Percentiles rank a stretch among this genome's conserved stretches.
Conservation (phyloP, 2,113 vertebrate species). For the Notothenia rossii region DNA sequence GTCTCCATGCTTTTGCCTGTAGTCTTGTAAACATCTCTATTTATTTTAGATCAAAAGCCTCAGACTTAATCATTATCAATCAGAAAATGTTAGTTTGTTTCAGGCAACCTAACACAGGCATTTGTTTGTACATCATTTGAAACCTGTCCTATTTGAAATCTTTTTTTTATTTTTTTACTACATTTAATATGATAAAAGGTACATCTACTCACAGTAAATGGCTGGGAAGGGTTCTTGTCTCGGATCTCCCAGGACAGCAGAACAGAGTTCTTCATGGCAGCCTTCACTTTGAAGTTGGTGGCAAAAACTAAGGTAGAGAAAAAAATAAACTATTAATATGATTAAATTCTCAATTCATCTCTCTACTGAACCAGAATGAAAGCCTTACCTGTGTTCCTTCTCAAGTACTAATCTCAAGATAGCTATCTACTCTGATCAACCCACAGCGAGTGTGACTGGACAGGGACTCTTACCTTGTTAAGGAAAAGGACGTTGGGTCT, state of each 20-base stretch:
- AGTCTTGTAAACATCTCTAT: background rate
- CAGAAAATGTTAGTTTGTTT: background rate
- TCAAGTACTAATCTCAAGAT: constrained; percentile 50
- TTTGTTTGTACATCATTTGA: background rate
- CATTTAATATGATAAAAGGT: background rate
- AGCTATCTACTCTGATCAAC: constrained; percentile 56
- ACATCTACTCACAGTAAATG: constrained; percentile 91
- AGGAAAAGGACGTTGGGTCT: constrained; percentile 68
- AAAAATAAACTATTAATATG: constrained; percentile 78
- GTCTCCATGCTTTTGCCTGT: background rate
- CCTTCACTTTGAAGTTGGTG: constrained; percentile 99
- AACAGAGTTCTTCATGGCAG: constrained; percentile 98
- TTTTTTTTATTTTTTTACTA: background rate
- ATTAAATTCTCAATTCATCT: constrained; percentile 42
- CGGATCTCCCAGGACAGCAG: constrained; percentile 97
- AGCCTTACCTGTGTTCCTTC: constrained; percentile 63
- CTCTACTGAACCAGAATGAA: constrained; percentile 10
- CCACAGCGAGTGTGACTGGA: constrained; percentile 51
- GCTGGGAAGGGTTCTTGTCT: constrained; percentile 93
- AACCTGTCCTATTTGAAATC: background rate
- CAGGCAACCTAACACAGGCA: background rate
- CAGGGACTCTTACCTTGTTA: constrained; percentile 78
- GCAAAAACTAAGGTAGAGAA: constrained; percentile 93
- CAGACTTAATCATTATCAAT: constrained; percentile 3
- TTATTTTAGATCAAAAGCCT: constrained; percentile 5